Conservation (phyloP, 2,113 vertebrate species). For the Lamprotornis superbus region DNA sequence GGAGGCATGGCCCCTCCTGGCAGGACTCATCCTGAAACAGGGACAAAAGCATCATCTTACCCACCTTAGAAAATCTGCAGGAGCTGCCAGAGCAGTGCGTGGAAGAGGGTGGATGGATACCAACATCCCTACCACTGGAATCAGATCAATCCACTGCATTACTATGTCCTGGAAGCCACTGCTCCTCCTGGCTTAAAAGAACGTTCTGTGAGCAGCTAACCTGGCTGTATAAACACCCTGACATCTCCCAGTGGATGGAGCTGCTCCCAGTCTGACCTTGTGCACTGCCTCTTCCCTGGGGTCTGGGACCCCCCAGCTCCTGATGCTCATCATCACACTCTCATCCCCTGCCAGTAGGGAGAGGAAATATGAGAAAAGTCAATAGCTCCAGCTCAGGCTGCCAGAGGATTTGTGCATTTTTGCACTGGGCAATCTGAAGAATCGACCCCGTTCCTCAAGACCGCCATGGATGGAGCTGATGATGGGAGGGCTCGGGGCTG, state of each 20-base stretch:
- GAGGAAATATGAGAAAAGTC: neutral
- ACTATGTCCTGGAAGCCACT: neutral
- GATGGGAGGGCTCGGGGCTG: neutral
- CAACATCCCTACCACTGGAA: neutral
- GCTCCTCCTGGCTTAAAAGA: neutral
- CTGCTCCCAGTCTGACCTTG: neutral
- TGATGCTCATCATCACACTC: neutral
- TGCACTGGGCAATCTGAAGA: neutral
- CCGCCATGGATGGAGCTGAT: accelerated
- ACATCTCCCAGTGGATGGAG: neutral
- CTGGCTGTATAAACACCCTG: neutral
- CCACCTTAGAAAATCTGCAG: accelerated
- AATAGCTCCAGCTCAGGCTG: neutral
- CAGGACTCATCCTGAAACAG: neutral
- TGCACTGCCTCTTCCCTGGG: neutral
- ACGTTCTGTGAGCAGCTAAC: neutral
- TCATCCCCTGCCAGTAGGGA: accelerated
- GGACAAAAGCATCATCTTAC: neutral
- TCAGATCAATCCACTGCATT: neutral
- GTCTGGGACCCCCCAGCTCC: neutral
- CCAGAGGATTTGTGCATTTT: neutral
- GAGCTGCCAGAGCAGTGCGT: neutral
- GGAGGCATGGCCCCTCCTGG: accelerated
- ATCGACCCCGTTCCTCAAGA: neutral
- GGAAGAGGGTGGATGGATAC: neutral